A percentile compares a stretch with the other conserved stretches of the same genome.
phyloP scores from a whole-genome alignment of 2,888 invertebrate species.

The Dermolepida albohirtum region DNA sequence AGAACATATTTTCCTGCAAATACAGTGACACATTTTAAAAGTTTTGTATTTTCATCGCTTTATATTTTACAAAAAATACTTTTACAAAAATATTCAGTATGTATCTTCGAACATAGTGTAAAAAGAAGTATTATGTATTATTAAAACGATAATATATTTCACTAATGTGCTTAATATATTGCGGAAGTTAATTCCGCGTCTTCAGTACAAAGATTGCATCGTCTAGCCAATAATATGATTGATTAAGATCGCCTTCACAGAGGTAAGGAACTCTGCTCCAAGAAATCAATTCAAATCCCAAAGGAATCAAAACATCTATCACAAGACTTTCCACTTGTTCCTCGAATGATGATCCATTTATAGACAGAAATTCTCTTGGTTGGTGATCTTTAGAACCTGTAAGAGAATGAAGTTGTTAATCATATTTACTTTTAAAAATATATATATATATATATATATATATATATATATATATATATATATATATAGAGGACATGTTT shows the following conservation, averaged over 20 bases:
- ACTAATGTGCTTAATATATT: neutral
- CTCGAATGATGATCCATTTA: constrained; percentile 77
- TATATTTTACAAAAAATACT: no score
- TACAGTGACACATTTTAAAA: no score
- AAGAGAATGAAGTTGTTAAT: constrained; percentile 36
- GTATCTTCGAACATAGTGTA: no score
- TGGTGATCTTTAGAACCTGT: constrained; percentile 76
- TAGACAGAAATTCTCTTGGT: constrained; percentile 77
- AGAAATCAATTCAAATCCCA: constrained; percentile 80
- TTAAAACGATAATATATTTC: constrained; percentile 23
- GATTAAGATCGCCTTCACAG: constrained; percentile 95
- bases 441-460: neutral
- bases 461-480: no score
- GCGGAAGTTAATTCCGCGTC: constrained; percentile 52
- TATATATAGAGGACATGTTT: no score
- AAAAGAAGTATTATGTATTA: neutral
- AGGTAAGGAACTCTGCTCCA: constrained; percentile 96
- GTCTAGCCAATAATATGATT: constrained; percentile 91
- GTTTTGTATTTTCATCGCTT: no score
- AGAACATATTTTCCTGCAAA: no score
- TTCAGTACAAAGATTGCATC: constrained; percentile 89
- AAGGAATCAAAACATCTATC: constrained; percentile 70
- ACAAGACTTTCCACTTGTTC: constrained; percentile 83
- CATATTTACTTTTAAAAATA: no score
- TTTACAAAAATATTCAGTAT: no score